Conservation (phyloP, 2,888 invertebrate species). For the Cancer borealis region DNA sequence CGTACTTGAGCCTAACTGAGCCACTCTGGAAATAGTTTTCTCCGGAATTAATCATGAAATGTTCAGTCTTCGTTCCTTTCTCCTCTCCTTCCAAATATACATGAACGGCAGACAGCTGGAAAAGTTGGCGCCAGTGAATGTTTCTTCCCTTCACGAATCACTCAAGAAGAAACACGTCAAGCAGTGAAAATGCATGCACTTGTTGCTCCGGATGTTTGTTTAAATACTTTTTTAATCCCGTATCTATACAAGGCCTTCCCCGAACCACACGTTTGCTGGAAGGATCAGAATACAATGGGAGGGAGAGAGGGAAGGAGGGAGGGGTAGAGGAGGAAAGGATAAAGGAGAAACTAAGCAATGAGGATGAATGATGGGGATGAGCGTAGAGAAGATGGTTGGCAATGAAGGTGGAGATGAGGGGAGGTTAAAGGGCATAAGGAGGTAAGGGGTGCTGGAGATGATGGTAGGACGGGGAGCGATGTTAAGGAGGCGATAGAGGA, state of each 20-base stretch:
- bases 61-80: neutral
- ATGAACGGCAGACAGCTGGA: neutral
- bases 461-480: neutral
- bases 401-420: slow-evolving; percentile 11
- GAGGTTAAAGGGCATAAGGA: neutral
- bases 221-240: neutral
- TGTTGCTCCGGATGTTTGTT: neutral
- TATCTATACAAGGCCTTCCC: neutral
- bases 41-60: neutral
- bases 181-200: neutral
- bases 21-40: slow-evolving; percentile 17
- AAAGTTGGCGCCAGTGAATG: neutral
- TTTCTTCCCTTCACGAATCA: neutral
- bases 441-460: neutral
- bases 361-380: neutral
- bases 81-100: neutral
- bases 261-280: neutral
- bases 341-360: neutral
- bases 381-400: neutral
- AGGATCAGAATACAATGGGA: neutral
- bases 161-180: neutral
- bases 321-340: neutral
- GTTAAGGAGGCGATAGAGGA: neutral
- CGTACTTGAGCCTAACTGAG: neutral
- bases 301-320: neutral